Evolutionary conservation across 2,888 invertebrate genomes (phyloP), one percentile per base, ranked within the genome.

Genomic region (Mesochorus sp.): DNA sequence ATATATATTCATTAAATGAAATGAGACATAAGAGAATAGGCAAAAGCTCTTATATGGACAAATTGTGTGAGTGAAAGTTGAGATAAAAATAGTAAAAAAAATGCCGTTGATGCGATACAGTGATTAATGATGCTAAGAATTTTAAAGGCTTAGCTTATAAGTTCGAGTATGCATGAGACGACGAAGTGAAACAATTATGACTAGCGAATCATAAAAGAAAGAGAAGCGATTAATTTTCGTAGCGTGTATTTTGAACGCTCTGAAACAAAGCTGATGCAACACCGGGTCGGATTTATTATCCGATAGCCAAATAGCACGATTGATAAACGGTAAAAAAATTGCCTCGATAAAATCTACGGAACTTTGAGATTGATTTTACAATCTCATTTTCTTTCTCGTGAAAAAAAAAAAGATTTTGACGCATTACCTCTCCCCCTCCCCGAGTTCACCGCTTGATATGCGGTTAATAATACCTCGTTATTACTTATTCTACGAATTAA

Each of bases 391-490:
- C 37, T 57, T 34, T 17, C 10, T n/a, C 28, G 67, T 49, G 37
- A 55, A 42, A 49, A 10, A 62, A 24, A 42, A 42, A 34, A 10
- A 66, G 34, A 37, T 39, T 8, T 24, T 34, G 47, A 67, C 37
- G 64, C 61, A 28, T 28, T 17, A 47, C n/a, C n/a, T n/a, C n/a
- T 57, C 42, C 28, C n/a, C 24, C 17, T 6, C 26, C 17, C 53
- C 44, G 17, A 47, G 39, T 68, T 55, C 34, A 39, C 66, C 28
- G n/a, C 19, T 31, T 24, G 21, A 44, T 44, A 55, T 28, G 61
- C 62, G 62, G 28, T 53, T 39, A 83, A 85, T 79, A 75, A 87
- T 87, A 88, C 87, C 88, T 88, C 87, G 86, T 89, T 89, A 86
- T 83, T 61, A 67, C 83, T 85, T 85, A 88, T 84, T 85, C 81